Evolutionary conservation across 2,888 invertebrate genomes (phyloP).

Genomic region (Caenorhabditis drosophilae): DNA sequence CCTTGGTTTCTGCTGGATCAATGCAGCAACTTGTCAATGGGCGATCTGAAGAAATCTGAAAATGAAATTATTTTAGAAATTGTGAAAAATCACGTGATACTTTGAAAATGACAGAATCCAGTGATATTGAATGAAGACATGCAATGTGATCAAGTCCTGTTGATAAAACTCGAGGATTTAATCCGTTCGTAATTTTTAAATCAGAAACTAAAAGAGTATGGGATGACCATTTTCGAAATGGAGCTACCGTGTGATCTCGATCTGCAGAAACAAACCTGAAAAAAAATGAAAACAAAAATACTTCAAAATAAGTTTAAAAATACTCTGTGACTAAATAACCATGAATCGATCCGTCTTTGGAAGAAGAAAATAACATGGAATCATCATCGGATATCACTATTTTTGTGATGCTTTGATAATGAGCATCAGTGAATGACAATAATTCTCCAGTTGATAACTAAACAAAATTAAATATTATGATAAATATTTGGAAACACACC

Average conservation of each 20-base stretch:
- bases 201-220: constrained; percentile 54
- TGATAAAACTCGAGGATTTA: constrained; percentile 49
- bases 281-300: neutral
- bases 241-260: constrained; percentile 36
- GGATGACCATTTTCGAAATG: constrained; percentile 48
- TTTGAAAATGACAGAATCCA: constrained; percentile 46
- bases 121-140: constrained; percentile 47
- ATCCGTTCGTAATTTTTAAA: constrained; percentile 44
- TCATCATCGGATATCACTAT: constrained; percentile 52
- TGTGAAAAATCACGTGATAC: no score
- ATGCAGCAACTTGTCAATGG: constrained; percentile 54
- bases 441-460: constrained; percentile 56
- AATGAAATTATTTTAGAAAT: neutral
- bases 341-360: constrained; percentile 55
- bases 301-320: constrained; percentile 7
- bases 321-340: constrained; percentile 56
- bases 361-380: constrained; percentile 47
- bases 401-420: constrained; percentile 54
- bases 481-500: constrained; percentile 24
- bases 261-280: constrained; percentile 41
- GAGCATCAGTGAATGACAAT: constrained; percentile 51
- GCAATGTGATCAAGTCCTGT: constrained; percentile 54
- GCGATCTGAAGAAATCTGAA: constrained; percentile 54
- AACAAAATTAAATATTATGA: constrained; percentile 7
- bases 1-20: constrained; percentile 54